phyloP scores from a whole-genome alignment of 2,113 vertebrate species.

The Marcusenius ussheri region DNA sequence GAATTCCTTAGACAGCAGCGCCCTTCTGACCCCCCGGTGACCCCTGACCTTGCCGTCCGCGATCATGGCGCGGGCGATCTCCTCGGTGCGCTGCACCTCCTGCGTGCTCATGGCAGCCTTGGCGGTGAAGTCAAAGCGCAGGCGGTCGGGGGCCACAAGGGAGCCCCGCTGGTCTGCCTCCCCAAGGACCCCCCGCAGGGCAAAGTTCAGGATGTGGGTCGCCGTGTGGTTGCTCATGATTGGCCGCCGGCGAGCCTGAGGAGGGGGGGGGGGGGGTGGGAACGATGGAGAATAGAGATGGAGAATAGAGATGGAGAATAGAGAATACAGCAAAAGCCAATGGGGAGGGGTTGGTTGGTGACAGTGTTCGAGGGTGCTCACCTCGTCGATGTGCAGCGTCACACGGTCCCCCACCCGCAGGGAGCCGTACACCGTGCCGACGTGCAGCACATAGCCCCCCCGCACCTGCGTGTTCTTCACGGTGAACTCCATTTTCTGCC shows the following conservation, averaged over 20 bases:
- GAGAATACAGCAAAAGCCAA: neutral
- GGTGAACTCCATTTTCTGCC: constrained; percentile 86
- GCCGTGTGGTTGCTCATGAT: constrained; percentile 97
- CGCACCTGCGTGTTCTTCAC: constrained; percentile 92
- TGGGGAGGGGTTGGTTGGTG: neutral
- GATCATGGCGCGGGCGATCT: constrained; percentile 75
- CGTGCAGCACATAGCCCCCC: constrained; percentile 84
- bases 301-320: no score
- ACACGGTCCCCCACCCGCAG: constrained; percentile 82
- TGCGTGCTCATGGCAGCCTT: constrained; percentile 83
- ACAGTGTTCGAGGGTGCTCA: constrained; percentile 40
- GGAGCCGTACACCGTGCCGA: constrained; percentile 80
- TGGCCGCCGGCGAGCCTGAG: constrained; percentile 74
- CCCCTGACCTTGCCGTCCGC: constrained; percentile 73
- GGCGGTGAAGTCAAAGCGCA: constrained; percentile 93
- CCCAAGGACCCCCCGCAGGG: constrained; percentile 80
- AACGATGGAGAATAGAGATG: neutral
- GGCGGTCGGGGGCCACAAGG: constrained; percentile 82
- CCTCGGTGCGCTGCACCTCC: constrained; percentile 76
- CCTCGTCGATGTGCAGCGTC: constrained; percentile 81
- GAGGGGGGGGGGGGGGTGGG: neutral
- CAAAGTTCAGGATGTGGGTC: constrained; percentile 93
- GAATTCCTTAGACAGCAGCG: neutral
- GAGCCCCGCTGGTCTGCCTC: constrained; percentile 94
- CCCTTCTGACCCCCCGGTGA: neutral